phyloP scores from a whole-genome alignment of 2,797 vertebrate species.

The Atherinosoma microstoma region DNA sequence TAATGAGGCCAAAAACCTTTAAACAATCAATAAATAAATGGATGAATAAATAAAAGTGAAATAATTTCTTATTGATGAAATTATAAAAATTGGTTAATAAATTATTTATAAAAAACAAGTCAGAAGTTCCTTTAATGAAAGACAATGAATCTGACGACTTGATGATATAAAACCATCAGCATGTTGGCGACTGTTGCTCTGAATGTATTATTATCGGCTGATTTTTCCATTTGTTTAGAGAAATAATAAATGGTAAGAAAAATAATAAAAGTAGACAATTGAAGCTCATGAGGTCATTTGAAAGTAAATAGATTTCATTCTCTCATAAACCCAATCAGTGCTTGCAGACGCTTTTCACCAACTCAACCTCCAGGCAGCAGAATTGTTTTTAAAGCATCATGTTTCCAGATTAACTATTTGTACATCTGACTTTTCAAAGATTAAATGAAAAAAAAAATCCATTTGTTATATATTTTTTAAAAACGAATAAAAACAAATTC shows the following conservation, averaged over 20 bases:
- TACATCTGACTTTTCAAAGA: too few relatives aligned
- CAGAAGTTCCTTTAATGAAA: neutral
- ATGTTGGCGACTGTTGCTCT: neutral
- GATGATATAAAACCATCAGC: neutral
- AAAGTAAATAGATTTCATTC: neutral
- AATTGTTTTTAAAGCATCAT: neutral
- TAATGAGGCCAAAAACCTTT: neutral
- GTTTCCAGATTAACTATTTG: neutral
- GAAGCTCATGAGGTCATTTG: neutral
- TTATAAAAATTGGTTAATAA: neutral
- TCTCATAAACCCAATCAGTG: neutral
- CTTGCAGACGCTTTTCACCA: neutral
- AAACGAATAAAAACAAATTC: too few relatives aligned
- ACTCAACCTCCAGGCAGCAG: neutral
- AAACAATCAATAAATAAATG: neutral
- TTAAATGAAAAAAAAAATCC: too few relatives aligned
- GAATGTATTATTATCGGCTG: neutral
- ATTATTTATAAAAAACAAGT: neutral
- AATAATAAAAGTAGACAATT: neutral
- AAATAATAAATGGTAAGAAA: neutral
- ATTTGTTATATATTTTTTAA: too few relatives aligned
- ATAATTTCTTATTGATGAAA: neutral
- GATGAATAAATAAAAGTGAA: neutral
- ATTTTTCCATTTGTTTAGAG: neutral
- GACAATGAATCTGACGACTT: neutral